phyloP scores from a whole-genome alignment of 2,888 invertebrate genomes.

The Limnephilus lunatus region DNA sequence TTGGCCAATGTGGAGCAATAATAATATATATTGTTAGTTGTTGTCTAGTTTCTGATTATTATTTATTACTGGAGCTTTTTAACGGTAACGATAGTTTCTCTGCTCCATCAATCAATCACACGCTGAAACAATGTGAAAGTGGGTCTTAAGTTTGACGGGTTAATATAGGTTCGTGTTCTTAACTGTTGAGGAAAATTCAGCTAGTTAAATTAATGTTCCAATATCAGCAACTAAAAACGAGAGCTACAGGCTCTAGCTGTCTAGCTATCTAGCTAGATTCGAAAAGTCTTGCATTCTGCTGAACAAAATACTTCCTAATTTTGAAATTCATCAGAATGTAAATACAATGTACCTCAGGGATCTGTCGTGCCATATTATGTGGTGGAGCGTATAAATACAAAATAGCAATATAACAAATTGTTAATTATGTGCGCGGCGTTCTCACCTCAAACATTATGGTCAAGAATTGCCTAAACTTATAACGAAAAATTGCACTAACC shows the following conservation, averaged over 20 bases:
- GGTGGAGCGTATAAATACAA: too few relatives aligned
- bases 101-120: not conserved
- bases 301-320: not conserved
- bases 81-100: not conserved
- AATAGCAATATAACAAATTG: too few relatives aligned
- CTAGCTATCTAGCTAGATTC: too few relatives aligned
- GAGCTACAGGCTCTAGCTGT: not conserved
- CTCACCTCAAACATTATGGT: too few relatives aligned
- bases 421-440: too few relatives aligned
- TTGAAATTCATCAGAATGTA: too few relatives aligned
- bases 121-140: not conserved
- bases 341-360: too few relatives aligned
- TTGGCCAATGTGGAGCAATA: not conserved
- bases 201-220: not conserved
- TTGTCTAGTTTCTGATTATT: not conserved
- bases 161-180: not conserved
- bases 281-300: not conserved
- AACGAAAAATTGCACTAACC: too few relatives aligned
- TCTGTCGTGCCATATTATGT: too few relatives aligned
- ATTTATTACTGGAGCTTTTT: not conserved
- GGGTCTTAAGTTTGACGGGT: not conserved
- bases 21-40: not conserved
- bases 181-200: constrained; percentile 10
- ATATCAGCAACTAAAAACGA: not conserved
- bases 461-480: too few relatives aligned